Base-by-base conservation (phyloP, 1,140 invertebrate genomes). In the Papilio polytes region DNA sequence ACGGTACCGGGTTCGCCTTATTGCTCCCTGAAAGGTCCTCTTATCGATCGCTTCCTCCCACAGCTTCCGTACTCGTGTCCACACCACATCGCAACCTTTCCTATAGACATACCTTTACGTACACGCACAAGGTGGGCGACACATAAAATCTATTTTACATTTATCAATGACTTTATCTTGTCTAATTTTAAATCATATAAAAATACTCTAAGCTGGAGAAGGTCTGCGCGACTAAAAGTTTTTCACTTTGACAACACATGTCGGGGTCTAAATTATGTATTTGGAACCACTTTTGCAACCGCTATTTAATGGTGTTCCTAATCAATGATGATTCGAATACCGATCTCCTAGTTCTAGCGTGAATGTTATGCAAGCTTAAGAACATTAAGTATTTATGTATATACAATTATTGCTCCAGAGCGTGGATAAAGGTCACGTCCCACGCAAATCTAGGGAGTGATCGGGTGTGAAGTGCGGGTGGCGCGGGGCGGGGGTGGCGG, bases 391-490 rank as follows among this genome's bases (percentile, higher is more conserved):
- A 92, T 92, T 92, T 89, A 87, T 86, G 83, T 88, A 85, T 86
- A 92, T 90, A 93, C 92, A 94, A 94, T 94, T 92, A 91, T 91
- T 93, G 89, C 90, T 91, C 89, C 87, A 87, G 89, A 94, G 90
- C 88, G 84, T 91, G 91, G 90, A 94, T 94, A 94, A 94, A 94
- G 93, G 93, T 94, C 92, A 91, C 90, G 86, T 94, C 93, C 93
- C 91, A 94, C 93, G 93, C 92, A 91, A 92, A 89, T 88, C 84
- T 88, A 89, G 92, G 93, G 90, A 89, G 90, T 88, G 85, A 86
- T 87, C 86, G 91, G 93, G 91, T 84, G 88, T 86, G 88, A 83
- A 86, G 88, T 41, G 76, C 51, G 74, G 74, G 74, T 36, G 59
- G 59, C 26, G 59, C 59, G 80, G 82, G 78, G 70, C 82, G 89